Conservation (phyloP, 1,140 invertebrate species). For the Hermatobates lingyangjiaoensis region DNA sequence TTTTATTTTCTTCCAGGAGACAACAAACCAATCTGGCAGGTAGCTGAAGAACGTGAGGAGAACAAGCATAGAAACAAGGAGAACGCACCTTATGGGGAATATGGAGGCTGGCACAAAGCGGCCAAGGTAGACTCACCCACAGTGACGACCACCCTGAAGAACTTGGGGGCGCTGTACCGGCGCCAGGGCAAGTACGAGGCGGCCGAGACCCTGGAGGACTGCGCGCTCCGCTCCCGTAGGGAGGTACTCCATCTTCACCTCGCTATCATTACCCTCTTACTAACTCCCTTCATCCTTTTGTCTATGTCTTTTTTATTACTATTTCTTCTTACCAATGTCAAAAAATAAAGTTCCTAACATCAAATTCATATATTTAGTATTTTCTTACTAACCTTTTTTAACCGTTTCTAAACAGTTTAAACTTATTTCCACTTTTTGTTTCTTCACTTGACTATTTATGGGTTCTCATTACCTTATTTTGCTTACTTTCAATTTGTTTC, state of each 20-base stretch:
- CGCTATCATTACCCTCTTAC: background rate
- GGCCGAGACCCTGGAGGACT: slow-evolving; percentile 95
- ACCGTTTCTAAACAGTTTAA: too few species aligned
- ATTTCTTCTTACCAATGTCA: background rate
- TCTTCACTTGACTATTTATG: too few species aligned
- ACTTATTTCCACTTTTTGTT: too few species aligned
- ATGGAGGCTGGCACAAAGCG: slow-evolving; percentile 94
- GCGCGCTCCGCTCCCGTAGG: slow-evolving; percentile 79
- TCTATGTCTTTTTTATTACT: background rate
- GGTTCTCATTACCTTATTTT: too few species aligned
- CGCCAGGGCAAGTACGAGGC: slow-evolving; percentile 90
- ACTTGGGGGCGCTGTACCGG: slow-evolving; percentile 89
- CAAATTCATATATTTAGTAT: background rate
- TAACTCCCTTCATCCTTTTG: background rate
- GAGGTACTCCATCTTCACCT: slow-evolving; percentile 42
- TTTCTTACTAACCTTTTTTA: background rate
- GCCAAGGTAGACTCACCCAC: slow-evolving; percentile 97
- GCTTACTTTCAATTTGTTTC: too few species aligned
- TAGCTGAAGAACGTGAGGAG: slow-evolving; percentile 92
- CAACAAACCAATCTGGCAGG: slow-evolving; percentile 99
- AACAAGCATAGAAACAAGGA: slow-evolving; percentile 84
- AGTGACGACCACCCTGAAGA: slow-evolving; percentile 90
- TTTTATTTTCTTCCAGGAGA: slow-evolving; percentile 39
- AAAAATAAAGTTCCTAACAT: background rate
- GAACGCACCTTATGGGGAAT: slow-evolving; percentile 79